These are phyloP conservation scores for Tetramorium alpestre DNA, from an alignment of 1,140 invertebrate genomes.

Conservation along the genomic window DNA sequence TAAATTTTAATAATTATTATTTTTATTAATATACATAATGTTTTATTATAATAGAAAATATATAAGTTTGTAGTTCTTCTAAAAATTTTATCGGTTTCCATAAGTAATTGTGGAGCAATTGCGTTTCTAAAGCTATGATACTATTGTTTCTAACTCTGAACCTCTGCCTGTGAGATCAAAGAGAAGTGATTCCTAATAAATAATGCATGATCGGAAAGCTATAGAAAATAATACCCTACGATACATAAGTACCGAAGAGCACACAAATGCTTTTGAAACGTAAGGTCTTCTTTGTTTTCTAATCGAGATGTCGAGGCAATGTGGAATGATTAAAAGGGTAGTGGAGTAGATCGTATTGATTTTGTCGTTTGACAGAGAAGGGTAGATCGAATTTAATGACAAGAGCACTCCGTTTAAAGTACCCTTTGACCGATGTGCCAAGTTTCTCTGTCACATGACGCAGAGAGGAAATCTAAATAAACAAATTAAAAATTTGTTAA, in stretches of 20 bases:
- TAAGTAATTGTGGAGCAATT: background rate
- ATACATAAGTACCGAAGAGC: background rate
- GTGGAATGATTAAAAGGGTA: conserved; percentile 1
- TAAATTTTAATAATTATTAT: background rate
- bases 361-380: background rate
- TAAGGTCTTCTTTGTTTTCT: conserved; percentile 16
- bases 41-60: background rate
- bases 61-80: background rate
- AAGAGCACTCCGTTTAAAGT: background rate
- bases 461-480: background rate
- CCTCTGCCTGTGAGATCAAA: conserved; percentile 12
- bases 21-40: background rate
- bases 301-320: conserved; percentile 3
- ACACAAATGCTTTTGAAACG: conserved; percentile 1
- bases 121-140: background rate
- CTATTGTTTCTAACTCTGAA: conserved; percentile 13
- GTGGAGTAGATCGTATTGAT: background rate
- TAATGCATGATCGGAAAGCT: conserved; percentile 48
- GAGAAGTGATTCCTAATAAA: conserved; percentile 29
- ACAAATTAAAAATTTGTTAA: background rate
- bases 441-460: background rate
- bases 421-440: background rate
- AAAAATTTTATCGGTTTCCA: background rate
- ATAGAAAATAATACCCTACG: conserved; percentile 22
- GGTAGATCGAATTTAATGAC: background rate